Conservation (phyloP, 2,888 invertebrate species). For the Cheilosia pagana region DNA sequence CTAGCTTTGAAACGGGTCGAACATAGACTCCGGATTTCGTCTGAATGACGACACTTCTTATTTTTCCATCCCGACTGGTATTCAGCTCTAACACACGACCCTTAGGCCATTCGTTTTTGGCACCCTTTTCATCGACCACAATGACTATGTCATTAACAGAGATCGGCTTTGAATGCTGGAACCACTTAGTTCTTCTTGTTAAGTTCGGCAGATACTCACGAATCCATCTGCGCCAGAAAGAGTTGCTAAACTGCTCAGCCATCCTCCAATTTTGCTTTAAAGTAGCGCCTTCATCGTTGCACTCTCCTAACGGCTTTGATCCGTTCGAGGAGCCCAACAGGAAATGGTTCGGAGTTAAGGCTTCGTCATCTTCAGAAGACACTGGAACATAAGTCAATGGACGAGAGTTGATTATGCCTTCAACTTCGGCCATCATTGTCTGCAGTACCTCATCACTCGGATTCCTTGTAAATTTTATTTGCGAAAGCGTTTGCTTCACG, state of each 20-base stretch:
- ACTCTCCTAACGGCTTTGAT: conserved; percentile 59
- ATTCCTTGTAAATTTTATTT: conserved; percentile 48
- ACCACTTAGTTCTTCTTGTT: conserved; percentile 44
- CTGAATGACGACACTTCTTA: conserved; percentile 23
- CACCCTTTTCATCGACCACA: conserved; percentile 5
- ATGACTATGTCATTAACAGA: conserved; percentile 64
- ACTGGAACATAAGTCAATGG: conserved; percentile 49
- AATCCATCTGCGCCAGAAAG: conserved; percentile 71
- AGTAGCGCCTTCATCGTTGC: conserved; percentile 39
- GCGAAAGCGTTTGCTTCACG: conserved; percentile 61
- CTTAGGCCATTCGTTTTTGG: conserved; percentile 23
- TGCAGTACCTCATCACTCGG: conserved; percentile 73
- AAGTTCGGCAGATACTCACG: conserved; percentile 75
- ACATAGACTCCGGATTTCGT: conserved; percentile 20
- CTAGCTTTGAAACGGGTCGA: conserved; percentile 15
- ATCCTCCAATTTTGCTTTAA: conserved; percentile 64
- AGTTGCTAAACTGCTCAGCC: conserved; percentile 63
- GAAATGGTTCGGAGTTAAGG: conserved; percentile 77
- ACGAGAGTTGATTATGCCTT: conserved; percentile 76
- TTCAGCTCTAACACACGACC: conserved; percentile 14
- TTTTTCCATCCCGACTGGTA: conserved; percentile 15
- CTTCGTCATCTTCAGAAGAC: conserved; percentile 65
- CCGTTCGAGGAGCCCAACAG: conserved; percentile 71
- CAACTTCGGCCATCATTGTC: conserved; percentile 54
- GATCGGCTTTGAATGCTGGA: conserved; percentile 40